A percentile compares a stretch with the other conserved stretches of the same genome.
These are phyloP conservation scores for Chionomys nivalis DNA, from an alignment of 2,113 vertebrate genomes.

Conservation along the genomic window DNA sequence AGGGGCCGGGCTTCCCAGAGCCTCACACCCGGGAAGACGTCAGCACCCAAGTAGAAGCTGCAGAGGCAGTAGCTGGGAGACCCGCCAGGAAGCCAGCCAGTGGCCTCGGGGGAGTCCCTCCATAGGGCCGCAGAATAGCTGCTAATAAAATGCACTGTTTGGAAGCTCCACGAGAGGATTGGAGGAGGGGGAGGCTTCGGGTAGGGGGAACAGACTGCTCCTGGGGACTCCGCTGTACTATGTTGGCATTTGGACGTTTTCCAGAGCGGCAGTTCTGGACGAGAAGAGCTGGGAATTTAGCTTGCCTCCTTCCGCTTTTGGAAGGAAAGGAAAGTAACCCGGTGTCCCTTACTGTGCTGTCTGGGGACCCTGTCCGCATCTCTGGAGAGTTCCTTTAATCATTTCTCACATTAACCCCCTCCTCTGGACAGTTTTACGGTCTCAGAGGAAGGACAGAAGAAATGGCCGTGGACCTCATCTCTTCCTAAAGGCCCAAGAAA, in stretches of 20 bases:
- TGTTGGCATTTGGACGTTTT: not conserved
- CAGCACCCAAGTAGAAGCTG: not conserved
- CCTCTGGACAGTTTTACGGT: not conserved
- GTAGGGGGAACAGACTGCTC: not conserved
- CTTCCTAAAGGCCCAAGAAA: constrained; percentile 73
- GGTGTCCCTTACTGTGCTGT: not conserved
- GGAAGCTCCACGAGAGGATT: not conserved
- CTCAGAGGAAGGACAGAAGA: not conserved
- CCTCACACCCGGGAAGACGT: not conserved
- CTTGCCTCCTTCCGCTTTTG: not conserved
- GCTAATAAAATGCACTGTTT: not conserved
- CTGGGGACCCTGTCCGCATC: not conserved
- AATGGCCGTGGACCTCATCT: not conserved
- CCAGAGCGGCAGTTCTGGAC: fast-evolving
- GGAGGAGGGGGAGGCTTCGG: not conserved
- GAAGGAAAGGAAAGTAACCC: not conserved
- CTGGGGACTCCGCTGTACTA: not conserved
- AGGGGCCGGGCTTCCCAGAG: not conserved
- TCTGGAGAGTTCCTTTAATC: not conserved
- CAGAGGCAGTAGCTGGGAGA: constrained; percentile 4
- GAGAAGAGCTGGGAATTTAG: not conserved
- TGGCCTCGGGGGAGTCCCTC: constrained; percentile 43
- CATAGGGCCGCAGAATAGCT: not conserved
- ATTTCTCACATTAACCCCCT: not conserved
- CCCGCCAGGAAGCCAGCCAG: constrained; percentile 25